These are phyloP conservation scores for Phocides pigmalion DNA, from an alignment of 1,140 invertebrate genomes.

Conservation along the genomic window DNA sequence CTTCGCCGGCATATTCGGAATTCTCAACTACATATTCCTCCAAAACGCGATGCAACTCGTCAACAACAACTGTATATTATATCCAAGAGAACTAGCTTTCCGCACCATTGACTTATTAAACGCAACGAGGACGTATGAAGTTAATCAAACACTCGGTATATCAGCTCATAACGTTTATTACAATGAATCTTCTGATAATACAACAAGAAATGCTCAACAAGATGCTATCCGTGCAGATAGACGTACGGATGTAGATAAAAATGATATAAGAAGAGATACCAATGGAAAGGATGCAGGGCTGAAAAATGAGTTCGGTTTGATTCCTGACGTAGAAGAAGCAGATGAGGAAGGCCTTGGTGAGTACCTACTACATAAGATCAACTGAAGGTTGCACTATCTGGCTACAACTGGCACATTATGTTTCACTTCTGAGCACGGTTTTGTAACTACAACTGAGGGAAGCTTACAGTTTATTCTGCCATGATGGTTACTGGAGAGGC, in stretches of 20 bases:
- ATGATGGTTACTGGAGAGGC: too few species aligned
- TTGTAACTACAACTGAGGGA: too few species aligned
- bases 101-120: slow-evolving; percentile 43
- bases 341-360: neutral
- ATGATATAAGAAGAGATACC: too few species aligned
- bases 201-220: slow-evolving; percentile 21
- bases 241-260: too few species aligned
- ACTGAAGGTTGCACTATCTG: too few species aligned
- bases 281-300: neutral
- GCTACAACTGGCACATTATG: too few species aligned
- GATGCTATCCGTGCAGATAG: too few species aligned
- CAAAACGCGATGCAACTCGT: slow-evolving; percentile 64
- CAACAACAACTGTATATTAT: slow-evolving; percentile 63
- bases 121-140: neutral
- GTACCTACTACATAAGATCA: neutral
- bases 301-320: neutral
- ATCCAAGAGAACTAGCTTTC: slow-evolving; percentile 60
- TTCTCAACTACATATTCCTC: slow-evolving; percentile 67
- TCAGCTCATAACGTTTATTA: slow-evolving; percentile 24
- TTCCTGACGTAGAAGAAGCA: neutral
- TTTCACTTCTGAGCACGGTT: too few species aligned
- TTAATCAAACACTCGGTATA: slow-evolving; percentile 7
- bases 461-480: too few species aligned
- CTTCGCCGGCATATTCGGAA: slow-evolving; percentile 62
- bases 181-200: slow-evolving; percentile 31